Conservation (phyloP, 2,797 vertebrate genomes). For the Sebastes trivittatus region DNA sequence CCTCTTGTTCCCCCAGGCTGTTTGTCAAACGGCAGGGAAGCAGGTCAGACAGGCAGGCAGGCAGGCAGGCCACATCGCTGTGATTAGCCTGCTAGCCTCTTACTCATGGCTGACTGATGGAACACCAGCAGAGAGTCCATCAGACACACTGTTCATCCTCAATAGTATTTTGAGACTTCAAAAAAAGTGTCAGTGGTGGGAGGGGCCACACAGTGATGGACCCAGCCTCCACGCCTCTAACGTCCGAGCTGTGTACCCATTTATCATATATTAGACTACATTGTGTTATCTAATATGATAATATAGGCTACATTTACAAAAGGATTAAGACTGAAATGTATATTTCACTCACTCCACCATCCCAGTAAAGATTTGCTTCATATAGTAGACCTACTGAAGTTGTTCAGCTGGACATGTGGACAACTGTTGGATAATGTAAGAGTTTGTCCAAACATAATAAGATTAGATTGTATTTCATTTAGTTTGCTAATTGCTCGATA, state of each 20-base stretch:
- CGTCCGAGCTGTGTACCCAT: neutral
- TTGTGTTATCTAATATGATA: no score
- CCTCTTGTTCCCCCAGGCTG: slow-evolving; percentile 7
- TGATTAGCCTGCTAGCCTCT: slow-evolving; percentile 37
- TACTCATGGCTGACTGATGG: slow-evolving; percentile 29
- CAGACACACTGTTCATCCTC: neutral
- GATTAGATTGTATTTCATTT: no score
- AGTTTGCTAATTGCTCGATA: no score
- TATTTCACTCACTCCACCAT: no score
- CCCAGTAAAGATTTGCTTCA: no score
- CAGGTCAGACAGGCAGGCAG: slow-evolving; percentile 30
- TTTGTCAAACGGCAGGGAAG: slow-evolving; percentile 34
- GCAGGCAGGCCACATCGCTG: slow-evolving; percentile 5
- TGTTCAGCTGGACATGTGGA: no score
- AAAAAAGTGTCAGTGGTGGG: neutral
- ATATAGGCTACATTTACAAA: no score
- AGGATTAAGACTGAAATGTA: no score
- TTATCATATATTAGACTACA: no score
- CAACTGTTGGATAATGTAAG: no score
- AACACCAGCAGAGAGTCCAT: slow-evolving; percentile 12
- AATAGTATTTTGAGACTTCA: slow-evolving; percentile 14
- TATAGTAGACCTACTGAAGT: no score
- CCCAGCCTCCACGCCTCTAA: neutral
- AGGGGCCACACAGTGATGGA: neutral
- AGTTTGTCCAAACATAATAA: no score